A percentile compares a stretch with the other conserved stretches of the same genome.
These are phyloP conservation scores for Poeciliopsis infans DNA, from an alignment of 2,797 vertebrate species.

Conservation along the genomic window DNA sequence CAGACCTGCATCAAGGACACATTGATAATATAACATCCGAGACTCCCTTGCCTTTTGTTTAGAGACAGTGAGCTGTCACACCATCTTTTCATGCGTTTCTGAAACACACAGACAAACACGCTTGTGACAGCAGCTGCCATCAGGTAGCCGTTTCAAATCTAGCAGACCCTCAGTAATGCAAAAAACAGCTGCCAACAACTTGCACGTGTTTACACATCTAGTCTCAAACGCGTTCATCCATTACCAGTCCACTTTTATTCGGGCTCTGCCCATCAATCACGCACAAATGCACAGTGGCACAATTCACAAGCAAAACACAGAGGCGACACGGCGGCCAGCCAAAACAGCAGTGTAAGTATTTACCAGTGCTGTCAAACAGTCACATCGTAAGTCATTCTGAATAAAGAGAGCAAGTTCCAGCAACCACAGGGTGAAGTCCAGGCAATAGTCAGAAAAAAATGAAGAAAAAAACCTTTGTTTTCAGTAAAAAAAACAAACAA, in stretches of 20 bases:
- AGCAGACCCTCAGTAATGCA: not conserved
- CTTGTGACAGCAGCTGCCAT: conserved; percentile 1
- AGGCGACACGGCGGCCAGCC: conserved; percentile 5
- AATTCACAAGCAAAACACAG: conserved; percentile 8
- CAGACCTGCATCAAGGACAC: not conserved
- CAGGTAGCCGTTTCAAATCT: conserved; percentile 8
- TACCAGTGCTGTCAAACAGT: not conserved
- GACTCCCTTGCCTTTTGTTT: not conserved
- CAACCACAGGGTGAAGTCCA: not conserved
- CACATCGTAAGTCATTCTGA: not conserved
- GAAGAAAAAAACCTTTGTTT: not conserved
- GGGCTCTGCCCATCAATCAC: conserved; percentile 1
- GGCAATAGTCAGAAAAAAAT: not conserved
- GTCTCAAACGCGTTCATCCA: conserved; percentile 7
- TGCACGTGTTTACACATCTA: not conserved
- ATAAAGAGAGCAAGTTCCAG: not conserved
- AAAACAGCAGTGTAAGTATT: not conserved
- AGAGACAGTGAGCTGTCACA: not conserved
- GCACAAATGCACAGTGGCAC: not conserved
- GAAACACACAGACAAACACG: not conserved
- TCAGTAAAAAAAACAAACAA: not conserved
- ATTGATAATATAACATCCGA: not conserved
- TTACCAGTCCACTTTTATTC: conserved; percentile 9
- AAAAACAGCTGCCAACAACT: not conserved
- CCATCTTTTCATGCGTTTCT: not conserved